These are phyloP conservation scores for Phenganax marumi DNA, from an alignment of 92 coral and sea anemone species.

Conservation along the genomic window DNA sequence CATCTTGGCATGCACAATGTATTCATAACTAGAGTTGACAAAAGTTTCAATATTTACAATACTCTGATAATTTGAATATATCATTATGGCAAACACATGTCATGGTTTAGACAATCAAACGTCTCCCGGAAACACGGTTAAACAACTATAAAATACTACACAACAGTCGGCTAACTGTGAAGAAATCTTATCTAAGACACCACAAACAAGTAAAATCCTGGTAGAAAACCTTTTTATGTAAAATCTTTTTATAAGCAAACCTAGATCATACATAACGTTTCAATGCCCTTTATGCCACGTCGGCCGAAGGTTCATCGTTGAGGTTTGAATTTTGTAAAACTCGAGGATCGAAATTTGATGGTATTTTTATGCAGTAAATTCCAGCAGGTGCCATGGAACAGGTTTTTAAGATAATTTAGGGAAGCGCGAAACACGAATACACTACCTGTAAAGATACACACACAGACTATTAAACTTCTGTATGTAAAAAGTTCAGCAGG, in stretches of 20 bases:
- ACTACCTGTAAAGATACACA: constrained; percentile 22
- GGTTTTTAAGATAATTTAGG: constrained; percentile 17
- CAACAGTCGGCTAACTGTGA: too few species aligned
- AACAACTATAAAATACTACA: neutral
- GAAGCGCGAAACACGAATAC: constrained; percentile 30
- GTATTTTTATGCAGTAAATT: constrained; percentile 43
- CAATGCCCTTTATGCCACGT: neutral
- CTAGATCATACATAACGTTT: neutral
- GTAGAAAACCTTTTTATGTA: too few species aligned
- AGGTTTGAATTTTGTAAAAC: neutral
- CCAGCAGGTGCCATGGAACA: constrained; percentile 39
- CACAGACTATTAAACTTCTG: constrained; percentile 19
- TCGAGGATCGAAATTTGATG: neutral
- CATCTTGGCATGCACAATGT: constrained; percentile 30
- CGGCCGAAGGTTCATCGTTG: too few species aligned
- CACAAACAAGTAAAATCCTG: neutral
- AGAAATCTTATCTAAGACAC: neutral
- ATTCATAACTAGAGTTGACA: constrained; percentile 2
- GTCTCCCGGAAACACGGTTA: neutral
- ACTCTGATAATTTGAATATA: neutral
- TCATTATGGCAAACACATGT: neutral
- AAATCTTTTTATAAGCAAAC: too few species aligned
- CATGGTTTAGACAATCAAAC: neutral
- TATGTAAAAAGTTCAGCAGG: neutral
- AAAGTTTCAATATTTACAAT: neutral